A percentile compares a stretch with the other conserved stretches of the same genome.
These are phyloP conservation scores for Dasyurus viverrinus DNA, from an alignment of 2,113 vertebrate species.

Conservation along the genomic window DNA sequence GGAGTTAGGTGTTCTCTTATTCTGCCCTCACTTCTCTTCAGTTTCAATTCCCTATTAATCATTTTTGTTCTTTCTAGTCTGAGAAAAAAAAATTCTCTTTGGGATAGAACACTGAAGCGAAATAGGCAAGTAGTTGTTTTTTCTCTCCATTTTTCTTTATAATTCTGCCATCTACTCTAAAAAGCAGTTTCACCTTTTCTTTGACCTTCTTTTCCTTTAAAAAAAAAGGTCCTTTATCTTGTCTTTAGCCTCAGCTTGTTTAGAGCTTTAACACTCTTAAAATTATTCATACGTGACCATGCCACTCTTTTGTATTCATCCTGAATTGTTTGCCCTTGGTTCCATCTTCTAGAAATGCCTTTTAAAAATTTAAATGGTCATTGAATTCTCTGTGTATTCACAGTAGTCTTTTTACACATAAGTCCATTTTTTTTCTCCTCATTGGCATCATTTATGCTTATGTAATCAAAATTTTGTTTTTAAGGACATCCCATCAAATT, in stretches of 20 bases:
- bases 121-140: neutral
- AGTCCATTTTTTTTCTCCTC: neutral
- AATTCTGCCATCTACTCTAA: neutral
- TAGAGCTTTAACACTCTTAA: neutral
- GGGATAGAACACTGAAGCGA: neutral
- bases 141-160: neutral
- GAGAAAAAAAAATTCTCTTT: neutral
- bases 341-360: neutral
- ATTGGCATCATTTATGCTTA: neutral
- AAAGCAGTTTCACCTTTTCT: neutral
- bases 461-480: neutral
- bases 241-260: neutral
- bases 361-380: neutral
- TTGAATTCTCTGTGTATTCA: neutral
- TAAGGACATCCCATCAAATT: neutral
- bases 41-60: neutral
- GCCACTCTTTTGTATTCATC: neutral
- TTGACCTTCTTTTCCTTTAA: neutral
- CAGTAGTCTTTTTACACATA: neutral
- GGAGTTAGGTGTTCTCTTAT: neutral
- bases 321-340: neutral
- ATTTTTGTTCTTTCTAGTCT: neutral
- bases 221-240: neutral
- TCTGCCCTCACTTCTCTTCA: neutral
- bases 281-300: neutral